A percentile compares a stretch with the other conserved stretches of the same genome.
Evolutionary conservation across 2,797 vertebrate species (phyloP).

Genomic region (Bradypus variegatus): DNA sequence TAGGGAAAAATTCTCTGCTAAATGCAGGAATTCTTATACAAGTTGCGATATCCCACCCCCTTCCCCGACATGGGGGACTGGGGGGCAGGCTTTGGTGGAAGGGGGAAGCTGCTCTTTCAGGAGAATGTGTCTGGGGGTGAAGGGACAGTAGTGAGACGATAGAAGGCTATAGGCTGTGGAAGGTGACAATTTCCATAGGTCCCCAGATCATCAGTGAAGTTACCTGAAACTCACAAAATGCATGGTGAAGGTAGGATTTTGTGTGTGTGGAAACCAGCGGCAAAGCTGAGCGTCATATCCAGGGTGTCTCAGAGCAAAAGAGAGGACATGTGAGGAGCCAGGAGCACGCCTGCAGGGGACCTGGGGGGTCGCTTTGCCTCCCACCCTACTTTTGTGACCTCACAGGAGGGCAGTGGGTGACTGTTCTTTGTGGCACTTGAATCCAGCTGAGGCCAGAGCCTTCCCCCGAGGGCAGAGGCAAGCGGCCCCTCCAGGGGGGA

Average conservation of each 20-base stretch:
- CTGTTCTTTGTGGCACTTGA: background rate
- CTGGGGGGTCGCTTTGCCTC: background rate
- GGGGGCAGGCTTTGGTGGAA: background rate
- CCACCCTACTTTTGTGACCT: slow-evolving; percentile 55
- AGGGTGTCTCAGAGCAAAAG: background rate
- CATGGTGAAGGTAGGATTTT: background rate
- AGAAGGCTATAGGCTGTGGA: background rate
- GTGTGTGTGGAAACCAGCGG: background rate
- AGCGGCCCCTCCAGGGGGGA: slow-evolving; percentile 8
- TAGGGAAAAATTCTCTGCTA: background rate
- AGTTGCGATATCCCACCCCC: background rate
- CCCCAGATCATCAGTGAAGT: background rate
- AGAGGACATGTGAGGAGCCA: background rate
- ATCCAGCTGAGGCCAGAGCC: background rate
- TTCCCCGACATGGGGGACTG: background rate
- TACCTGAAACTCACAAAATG: background rate
- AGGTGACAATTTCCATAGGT: background rate
- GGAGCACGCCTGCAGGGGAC: background rate
- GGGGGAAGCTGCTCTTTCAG: background rate
- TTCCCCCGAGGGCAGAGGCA: background rate
- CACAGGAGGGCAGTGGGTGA: slow-evolving; percentile 43
- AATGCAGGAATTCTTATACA: background rate
- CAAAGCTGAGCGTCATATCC: background rate
- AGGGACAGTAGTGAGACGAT: background rate
- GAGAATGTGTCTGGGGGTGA: background rate